A percentile compares a stretch with the other conserved stretches of the same genome.
Evolutionary conservation across 1,140 invertebrate species (phyloP).

Genomic region (Neelides sp.): DNA sequence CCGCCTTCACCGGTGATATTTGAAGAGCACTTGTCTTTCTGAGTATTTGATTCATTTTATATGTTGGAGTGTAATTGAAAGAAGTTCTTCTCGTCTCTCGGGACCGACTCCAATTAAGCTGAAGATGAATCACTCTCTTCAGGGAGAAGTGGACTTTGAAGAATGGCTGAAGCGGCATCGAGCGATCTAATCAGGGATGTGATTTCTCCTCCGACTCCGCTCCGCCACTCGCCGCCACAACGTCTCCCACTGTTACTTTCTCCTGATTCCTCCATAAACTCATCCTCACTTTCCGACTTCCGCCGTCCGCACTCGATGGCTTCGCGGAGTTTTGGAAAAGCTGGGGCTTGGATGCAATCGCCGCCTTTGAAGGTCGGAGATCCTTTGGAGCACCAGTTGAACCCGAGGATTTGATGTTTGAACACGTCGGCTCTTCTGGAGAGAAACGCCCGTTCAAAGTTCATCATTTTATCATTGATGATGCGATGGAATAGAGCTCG

Average conservation of each 20-base stretch:
- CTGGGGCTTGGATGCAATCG: background rate
- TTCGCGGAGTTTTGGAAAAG: constrained; percentile 22
- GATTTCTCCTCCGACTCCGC: constrained; percentile 14
- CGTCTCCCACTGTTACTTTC: background rate
- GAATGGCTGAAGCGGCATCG: constrained; percentile 23
- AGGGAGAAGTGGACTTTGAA: constrained; percentile 29
- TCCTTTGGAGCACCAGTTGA: constrained; percentile 6
- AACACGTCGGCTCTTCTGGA: constrained; percentile 25
- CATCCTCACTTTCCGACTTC: constrained; percentile 5
- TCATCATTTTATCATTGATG: constrained; percentile 29
- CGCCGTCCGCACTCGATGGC: constrained; percentile 14
- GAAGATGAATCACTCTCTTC: constrained; percentile 31
- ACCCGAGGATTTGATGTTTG: constrained; percentile 28
- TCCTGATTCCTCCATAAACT: background rate
- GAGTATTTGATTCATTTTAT: too few relatives aligned
- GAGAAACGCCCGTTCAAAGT: constrained; percentile 24
- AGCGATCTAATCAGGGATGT: constrained; percentile 17
- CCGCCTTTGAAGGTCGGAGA: background rate
- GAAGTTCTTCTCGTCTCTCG: too few relatives aligned
- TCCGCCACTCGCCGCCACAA: background rate
- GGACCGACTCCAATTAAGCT: too few relatives aligned
- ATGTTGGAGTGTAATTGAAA: too few relatives aligned
- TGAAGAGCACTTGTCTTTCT: too few relatives aligned
- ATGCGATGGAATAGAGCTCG: constrained; percentile 28
- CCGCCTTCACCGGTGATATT: too few relatives aligned